Base-by-base conservation (phyloP, 2,888 invertebrate genomes). In the Drosophila anomelani region DNA sequence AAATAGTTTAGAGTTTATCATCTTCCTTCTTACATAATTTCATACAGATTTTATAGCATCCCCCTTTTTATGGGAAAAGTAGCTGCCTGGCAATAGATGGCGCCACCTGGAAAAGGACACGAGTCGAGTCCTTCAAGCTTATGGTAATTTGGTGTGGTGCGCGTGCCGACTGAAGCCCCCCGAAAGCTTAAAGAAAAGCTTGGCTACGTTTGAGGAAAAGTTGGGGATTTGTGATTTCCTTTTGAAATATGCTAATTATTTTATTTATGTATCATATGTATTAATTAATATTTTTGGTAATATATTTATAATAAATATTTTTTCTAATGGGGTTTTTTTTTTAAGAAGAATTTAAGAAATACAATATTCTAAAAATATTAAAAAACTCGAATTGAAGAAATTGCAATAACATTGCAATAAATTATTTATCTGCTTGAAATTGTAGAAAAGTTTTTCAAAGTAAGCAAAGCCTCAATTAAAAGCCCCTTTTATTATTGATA, bases 31-130 rank as follows among this genome's bases (percentile, higher is more conserved):
- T 20, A 23, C 59, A 23, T 29, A 12, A 36, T 26, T 17, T 8
- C 6, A n/a, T 17, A 12, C 1, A 3, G 3, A 4, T 38, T 63
- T 66, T 55, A 53, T 67, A 38, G 67, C 34, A 36, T 2, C 13
- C 17, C 4, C 8, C 17, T 10, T 36, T 56, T 81, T 81, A 81
- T 81, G 57, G 81, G 75, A 68, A 20, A 20, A 49, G 9, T 7
- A 6, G 17, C 13, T 9, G 10, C 10, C 32, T 43, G 23, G 7
- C 81, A 72, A 43, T 57, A 81, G 81, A 67, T 49, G 81, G 80
- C 83, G 81, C 83, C 46, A 57, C 26, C 8, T 17, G 3, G 1
- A 0, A 17, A 26, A 38, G 47, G 55, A 26, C 36, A 6, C 8
- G 32, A 39, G 47, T 54, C 8, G 32, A 39, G 47, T 54, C 63